A percentile compares a stretch with the other conserved stretches of the same genome.
Evolutionary conservation across 2,113 vertebrate species (phyloP).

Genomic region (Pterocles orientalis): DNA sequence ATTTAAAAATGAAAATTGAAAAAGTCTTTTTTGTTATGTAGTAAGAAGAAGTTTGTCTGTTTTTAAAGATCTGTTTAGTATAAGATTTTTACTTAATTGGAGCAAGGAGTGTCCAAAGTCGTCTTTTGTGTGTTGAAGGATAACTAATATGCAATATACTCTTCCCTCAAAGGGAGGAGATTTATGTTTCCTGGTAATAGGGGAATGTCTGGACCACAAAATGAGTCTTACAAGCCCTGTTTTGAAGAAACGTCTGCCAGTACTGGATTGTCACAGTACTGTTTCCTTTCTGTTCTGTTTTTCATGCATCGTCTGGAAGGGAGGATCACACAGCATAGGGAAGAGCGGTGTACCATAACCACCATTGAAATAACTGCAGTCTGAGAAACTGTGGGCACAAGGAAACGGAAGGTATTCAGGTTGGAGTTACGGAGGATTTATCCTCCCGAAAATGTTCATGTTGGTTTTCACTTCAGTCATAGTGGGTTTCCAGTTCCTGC

Average conservation of each 20-base stretch:
- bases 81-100: not conserved
- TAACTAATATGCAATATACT: not conserved
- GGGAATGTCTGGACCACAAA: slow-evolving; percentile 51
- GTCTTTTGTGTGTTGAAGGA: not conserved
- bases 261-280: not conserved
- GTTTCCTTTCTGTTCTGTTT: slow-evolving; percentile 23
- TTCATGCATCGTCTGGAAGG: not conserved
- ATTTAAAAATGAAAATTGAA: not conserved
- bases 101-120: not conserved
- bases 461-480: not conserved
- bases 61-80: not conserved
- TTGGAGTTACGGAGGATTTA: not conserved
- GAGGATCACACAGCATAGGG: slow-evolving; percentile 18
- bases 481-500: not conserved
- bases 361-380: not conserved
- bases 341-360: not conserved
- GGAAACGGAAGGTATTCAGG: not conserved
- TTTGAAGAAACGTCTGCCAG: slow-evolving; percentile 19
- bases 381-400: not conserved
- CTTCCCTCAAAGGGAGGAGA: not conserved
- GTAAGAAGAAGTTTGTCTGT: not conserved
- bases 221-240: not conserved
- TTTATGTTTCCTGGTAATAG: slow-evolving; percentile 2
- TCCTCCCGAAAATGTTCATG: not conserved
- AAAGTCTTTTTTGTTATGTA: not conserved